phyloP scores from a whole-genome alignment of 2,888 invertebrate species.

The Pseudococcus viburni region DNA sequence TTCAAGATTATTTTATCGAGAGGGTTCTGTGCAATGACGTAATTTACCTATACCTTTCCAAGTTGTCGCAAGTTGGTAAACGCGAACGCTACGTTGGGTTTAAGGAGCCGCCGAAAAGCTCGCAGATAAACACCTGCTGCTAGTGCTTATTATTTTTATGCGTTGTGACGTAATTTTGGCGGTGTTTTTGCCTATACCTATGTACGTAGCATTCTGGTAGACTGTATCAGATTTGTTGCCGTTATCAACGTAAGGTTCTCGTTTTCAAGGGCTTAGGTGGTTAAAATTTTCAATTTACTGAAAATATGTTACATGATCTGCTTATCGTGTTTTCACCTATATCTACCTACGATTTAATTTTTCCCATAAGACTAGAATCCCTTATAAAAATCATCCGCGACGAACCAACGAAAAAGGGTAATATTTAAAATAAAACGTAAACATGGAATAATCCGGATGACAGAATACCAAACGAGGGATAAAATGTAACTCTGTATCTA shows the following conservation, averaged over 20 bases:
- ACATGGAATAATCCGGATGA: not conserved
- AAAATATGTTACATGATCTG: not conserved
- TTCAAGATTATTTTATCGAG: conserved; percentile 16
- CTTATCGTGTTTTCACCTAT: not conserved
- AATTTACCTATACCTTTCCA: not conserved
- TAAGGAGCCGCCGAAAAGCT: not conserved
- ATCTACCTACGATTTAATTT: not conserved
- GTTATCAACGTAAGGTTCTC: not conserved
- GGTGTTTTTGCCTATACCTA: not conserved
- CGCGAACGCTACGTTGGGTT: not conserved
- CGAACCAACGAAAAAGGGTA: not conserved
- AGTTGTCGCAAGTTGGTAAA: conserved; percentile 4
- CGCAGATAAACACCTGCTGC: conserved; percentile 26
- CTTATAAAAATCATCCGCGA: not conserved
- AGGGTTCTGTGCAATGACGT: not conserved
- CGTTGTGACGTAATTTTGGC: not conserved
- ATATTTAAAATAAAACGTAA: not conserved
- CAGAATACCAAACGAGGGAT: not conserved
- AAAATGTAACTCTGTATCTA: no score
- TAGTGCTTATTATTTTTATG: conserved; percentile 15
- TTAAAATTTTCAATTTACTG: not conserved
- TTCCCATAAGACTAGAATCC: not conserved
- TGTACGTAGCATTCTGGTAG: not conserved
- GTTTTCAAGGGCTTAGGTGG: not conserved
- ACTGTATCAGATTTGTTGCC: not conserved